phyloP scores from a whole-genome alignment of 2,888 invertebrate genomes.

The Drosophila anomelani region DNA sequence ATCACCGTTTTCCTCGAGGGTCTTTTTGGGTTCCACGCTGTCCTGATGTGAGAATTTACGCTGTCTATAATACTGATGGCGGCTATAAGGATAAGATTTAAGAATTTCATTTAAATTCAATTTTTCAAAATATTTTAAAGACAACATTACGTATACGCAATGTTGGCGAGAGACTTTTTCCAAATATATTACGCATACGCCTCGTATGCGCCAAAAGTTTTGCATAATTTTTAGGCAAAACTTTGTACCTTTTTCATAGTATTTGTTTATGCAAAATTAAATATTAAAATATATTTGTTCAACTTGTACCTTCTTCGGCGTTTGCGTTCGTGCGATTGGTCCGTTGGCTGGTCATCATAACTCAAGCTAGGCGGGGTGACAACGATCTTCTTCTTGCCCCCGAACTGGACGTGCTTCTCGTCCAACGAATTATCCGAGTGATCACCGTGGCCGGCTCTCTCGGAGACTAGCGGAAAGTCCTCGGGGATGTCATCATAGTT shows the following conservation, averaged over 20 bases:
- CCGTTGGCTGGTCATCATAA: slow-evolving; percentile 83
- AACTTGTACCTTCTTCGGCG: slow-evolving; percentile 84
- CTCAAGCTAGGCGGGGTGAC: slow-evolving; percentile 82
- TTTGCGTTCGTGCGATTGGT: slow-evolving; percentile 85
- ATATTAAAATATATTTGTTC: background rate
- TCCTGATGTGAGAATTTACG: slow-evolving; percentile 93
- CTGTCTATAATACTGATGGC: slow-evolving; percentile 88
- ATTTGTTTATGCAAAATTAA: background rate
- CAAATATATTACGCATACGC: slow-evolving; percentile 23
- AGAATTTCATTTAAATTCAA: background rate
- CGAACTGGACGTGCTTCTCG: slow-evolving; percentile 86
- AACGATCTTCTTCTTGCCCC: slow-evolving; percentile 82
- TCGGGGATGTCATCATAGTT: slow-evolving; percentile 84
- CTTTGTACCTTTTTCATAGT: background rate
- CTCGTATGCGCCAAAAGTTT: slow-evolving; percentile 1
- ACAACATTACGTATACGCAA: slow-evolving; percentile 2
- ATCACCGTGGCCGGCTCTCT: slow-evolving; percentile 84
- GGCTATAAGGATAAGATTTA: slow-evolving; percentile 82
- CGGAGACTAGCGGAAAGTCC: slow-evolving; percentile 84
- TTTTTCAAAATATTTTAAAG: background rate
- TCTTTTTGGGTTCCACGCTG: slow-evolving; percentile 86
- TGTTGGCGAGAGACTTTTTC: no score
- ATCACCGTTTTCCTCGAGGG: slow-evolving; percentile 82
- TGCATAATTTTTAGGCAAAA: background rate
- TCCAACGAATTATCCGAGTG: slow-evolving; percentile 84